Percentiles rank a stretch among this genome's conserved stretches.
Conservation (phyloP, 2,797 vertebrate genomes). For the Tamandua tetradactyla region DNA sequence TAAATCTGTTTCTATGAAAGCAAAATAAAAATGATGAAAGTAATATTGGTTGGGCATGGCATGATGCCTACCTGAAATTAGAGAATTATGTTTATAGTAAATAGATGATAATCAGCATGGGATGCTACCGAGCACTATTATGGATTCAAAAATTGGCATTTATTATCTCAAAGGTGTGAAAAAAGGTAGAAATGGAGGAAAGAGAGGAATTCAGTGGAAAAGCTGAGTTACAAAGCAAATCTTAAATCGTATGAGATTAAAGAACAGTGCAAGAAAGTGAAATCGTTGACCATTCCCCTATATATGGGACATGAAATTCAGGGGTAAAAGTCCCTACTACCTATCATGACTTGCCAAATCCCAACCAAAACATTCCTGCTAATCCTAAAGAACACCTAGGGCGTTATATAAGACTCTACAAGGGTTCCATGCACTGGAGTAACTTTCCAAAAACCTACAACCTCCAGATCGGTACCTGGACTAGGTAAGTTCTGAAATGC, state of each 20-base stretch:
- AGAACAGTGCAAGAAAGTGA: too few relatives aligned
- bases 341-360: too few relatives aligned
- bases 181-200: background rate
- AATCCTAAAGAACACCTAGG: too few relatives aligned
- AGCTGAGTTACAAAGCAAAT: background rate
- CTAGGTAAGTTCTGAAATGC: too few relatives aligned
- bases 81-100: background rate
- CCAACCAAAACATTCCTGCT: too few relatives aligned
- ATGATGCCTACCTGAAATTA: background rate
- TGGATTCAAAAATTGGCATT: background rate
- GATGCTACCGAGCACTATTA: background rate
- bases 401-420: too few relatives aligned
- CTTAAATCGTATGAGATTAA: background rate
- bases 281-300: too few relatives aligned
- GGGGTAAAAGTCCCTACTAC: too few relatives aligned
- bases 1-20: background rate
- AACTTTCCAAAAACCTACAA: too few relatives aligned
- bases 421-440: too few relatives aligned
- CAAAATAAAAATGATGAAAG: background rate
- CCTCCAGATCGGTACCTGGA: too few relatives aligned
- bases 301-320: too few relatives aligned
- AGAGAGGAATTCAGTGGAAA: background rate
- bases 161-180: background rate
- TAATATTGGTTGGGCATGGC: background rate
- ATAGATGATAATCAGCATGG: background rate